Base-by-base conservation (phyloP, 2,888 invertebrate species). In the Trachelus tabidus region DNA sequence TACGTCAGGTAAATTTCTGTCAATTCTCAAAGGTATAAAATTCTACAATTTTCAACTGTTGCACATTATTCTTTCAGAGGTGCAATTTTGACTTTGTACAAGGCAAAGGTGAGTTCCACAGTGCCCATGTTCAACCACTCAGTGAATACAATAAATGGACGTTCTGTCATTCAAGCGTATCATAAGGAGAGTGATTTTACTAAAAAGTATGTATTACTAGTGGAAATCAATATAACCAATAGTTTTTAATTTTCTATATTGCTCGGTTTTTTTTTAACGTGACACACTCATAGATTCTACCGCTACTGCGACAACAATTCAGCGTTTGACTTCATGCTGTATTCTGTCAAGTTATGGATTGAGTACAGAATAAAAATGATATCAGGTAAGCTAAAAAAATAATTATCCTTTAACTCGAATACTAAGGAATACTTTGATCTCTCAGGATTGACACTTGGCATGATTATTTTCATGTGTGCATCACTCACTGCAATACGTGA, bases 1-100 rank as follows among this genome's bases (percentile, higher is more conserved):
- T 86, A 92, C 73, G 92, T 92, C 81, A 87, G 89, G 88, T 89
- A 79, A 81, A 73, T 89, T 11, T 75, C 0, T 73, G 68, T 34
- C 37, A 68, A n/a, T 75, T 40, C 34, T 71, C 56, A 12, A 76
- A 56, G 23, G 9, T 9, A 56, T 23, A 23, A 23, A 56, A 23
- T 56, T 56, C 23, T 23, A 56, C 2, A 77, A 23, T 31, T 34
- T 11, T 1, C 15, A 71, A 33, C 31, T 31, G 15, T 69, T 76
- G 15, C 31, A 76, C 76, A 37, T 56, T 73, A 30, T 69, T 34
- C 75, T 80, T 81, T 73, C 69, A 87, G 87, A 76, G 84, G 83
- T 34, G 80, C 85, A 40, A 79, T 86, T 15, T 75, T 85, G 69
- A 81, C 82, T 73, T 80, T 87, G 30, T 84, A 87, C 79, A 85